Conservation (phyloP, 2,888 invertebrate species). For the Dryomyza anilis region DNA sequence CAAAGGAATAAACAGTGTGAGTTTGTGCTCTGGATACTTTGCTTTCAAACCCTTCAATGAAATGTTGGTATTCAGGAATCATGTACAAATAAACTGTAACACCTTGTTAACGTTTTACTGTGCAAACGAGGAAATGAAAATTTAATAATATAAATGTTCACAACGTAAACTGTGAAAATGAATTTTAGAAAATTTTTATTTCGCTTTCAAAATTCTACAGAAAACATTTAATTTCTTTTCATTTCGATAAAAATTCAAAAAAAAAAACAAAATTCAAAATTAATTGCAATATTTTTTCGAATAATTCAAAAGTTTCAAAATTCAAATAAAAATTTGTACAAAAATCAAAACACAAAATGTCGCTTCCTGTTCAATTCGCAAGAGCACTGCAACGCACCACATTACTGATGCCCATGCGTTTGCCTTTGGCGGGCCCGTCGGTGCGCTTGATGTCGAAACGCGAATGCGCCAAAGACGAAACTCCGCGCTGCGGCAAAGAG, state of each 20-base stretch:
- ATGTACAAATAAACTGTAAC: too few species aligned
- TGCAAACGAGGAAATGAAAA: neutral
- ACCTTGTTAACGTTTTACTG: neutral
- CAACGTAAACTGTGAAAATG: neutral
- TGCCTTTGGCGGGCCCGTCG: neutral
- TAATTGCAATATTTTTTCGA: neutral
- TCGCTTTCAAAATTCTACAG: constrained; percentile 2
- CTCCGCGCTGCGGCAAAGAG: neutral
- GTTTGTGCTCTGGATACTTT: too few species aligned
- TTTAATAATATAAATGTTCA: neutral
- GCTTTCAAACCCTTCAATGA: too few species aligned
- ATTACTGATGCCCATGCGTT: neutral
- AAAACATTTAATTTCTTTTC: neutral
- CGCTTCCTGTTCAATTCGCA: neutral
- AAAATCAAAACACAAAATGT: neutral
- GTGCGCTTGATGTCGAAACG: neutral
- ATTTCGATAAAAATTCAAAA: neutral
- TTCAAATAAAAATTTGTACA: neutral
- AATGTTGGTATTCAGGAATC: too few species aligned
- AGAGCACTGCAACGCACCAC: neutral
- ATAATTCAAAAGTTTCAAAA: neutral
- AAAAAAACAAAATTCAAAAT: neutral
- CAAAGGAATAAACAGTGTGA: too few species aligned
- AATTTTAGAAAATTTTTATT: neutral
- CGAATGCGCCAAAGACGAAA: neutral